Evolutionary conservation across 1,140 invertebrate genomes (phyloP).

Genomic region (Mactra quadrangularis): DNA sequence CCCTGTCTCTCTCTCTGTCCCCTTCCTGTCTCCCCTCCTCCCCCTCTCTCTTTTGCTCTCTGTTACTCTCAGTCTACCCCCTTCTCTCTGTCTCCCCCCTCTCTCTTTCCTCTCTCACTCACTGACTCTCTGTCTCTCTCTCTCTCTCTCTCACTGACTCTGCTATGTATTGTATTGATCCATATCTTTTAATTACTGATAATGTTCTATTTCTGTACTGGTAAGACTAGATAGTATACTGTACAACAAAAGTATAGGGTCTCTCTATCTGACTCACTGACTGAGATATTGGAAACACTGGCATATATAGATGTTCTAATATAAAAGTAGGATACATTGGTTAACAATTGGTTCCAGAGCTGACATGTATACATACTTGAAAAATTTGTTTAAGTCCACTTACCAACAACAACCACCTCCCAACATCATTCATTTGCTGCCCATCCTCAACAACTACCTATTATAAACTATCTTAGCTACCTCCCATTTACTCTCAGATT

Average conservation of each 20-base stretch:
- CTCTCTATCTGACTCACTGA: neutral
- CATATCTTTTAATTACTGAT: slow-evolving; percentile 24
- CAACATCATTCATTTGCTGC: too few species aligned
- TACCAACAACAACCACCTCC: too few species aligned
- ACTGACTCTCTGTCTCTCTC: neutral
- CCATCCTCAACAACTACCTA: too few species aligned
- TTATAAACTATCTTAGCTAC: too few species aligned
- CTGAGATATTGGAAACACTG: neutral
- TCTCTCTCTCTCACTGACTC: neutral
- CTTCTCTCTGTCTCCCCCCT: neutral
- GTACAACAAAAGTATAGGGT: slow-evolving; percentile 5
- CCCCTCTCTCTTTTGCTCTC: neutral
- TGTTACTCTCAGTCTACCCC: neutral
- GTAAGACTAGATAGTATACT: slow-evolving; percentile 49
- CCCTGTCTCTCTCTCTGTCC: too few species aligned
- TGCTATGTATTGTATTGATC: slow-evolving; percentile 31
- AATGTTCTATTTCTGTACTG: slow-evolving; percentile 1
- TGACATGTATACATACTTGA: too few species aligned
- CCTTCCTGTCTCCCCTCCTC: neutral
- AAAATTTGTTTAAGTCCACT: too few species aligned
- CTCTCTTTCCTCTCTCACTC: neutral
- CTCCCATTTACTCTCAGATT: too few species aligned
- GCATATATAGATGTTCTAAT: too few species aligned
- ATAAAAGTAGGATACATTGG: too few species aligned
- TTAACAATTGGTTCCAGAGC: too few species aligned